phyloP scores from a whole-genome alignment of 2,113 vertebrate species.

The Etheostoma cragini region DNA sequence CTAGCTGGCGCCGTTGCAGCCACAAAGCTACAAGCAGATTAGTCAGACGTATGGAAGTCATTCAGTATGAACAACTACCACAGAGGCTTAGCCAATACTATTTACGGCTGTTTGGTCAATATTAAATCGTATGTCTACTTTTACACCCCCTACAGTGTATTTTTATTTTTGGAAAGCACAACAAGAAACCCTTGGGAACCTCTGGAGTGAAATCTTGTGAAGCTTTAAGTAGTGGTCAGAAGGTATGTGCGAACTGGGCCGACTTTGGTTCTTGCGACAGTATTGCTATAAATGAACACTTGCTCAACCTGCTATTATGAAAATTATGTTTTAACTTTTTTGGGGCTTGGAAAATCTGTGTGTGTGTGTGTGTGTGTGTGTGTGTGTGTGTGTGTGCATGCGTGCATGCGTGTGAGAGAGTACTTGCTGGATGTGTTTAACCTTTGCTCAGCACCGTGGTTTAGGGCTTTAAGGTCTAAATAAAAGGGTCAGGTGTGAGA shows the following conservation, averaged over 20 bases:
- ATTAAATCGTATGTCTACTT: conserved; percentile 47
- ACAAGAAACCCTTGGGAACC: conserved; percentile 52
- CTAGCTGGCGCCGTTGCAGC: conserved; percentile 15
- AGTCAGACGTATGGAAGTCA: conserved; percentile 60
- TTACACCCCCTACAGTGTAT: conserved; percentile 38
- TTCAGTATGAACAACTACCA: conserved; percentile 44
- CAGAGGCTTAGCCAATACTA: conserved; percentile 42
- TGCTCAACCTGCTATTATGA: conserved; percentile 78
- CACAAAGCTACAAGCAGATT: conserved; percentile 33
- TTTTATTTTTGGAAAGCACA: conserved; percentile 68
- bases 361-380: conserved; percentile 32
- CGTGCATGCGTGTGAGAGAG: conserved; percentile 19
- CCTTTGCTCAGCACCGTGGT: conserved; percentile 33
- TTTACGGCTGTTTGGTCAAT: conserved; percentile 53
- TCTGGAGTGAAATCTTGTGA: conserved; percentile 61
- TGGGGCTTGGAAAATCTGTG: conserved; percentile 54
- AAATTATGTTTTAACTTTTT: conserved; percentile 74
- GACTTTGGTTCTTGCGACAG: conserved; percentile 60
- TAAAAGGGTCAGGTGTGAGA: conserved; percentile 50
- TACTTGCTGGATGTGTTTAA: conserved; percentile 46
- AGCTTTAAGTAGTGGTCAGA: conserved; percentile 64
- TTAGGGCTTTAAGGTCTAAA: conserved; percentile 29
- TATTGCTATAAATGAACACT: conserved; percentile 73
- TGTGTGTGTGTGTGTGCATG: conserved; percentile 36
- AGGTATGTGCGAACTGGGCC: conserved; percentile 63